Base-by-base conservation (phyloP, 2,888 invertebrate genomes). In the Protonemura montana region DNA sequence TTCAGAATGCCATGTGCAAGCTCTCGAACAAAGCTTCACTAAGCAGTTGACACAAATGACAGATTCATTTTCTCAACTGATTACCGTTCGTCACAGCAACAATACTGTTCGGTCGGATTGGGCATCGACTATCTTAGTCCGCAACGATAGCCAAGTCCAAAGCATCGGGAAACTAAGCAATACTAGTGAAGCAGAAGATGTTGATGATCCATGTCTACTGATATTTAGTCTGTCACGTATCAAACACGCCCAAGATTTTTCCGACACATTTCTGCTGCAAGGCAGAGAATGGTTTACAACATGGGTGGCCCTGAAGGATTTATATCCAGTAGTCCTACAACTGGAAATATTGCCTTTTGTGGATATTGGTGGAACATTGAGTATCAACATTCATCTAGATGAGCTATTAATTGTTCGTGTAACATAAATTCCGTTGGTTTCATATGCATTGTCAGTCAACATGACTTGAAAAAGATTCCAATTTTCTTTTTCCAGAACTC, bases 301-400 rank as follows among this genome's bases (percentile, higher is more conserved):
- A 1, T 92, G 92, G 92, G 87, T 92, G 41, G 90, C 91, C 76
- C 88, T 92, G 59, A 90, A 90, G 0, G 92, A 92, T 87, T 87
- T 88, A 25, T 89, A 89, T 86, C 91, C 91, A 21, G 90, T 91
- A 41, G 89, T 92, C 77, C 89, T 90, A 0, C 91, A 91, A 85
- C 91, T 92, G 88, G 90, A 92, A 87, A 89, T 92, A 88, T 88
- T 92, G 76, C 92, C 92, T 13, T 90, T 92, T 86, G 89, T 92
- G 35, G 93, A 93, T 87, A 91, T 92, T 87, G 92, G 93, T 28
- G 93, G 92, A 76, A 92, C 92, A 3, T 90, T 93, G 0, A 91
- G 91, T 85, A 91, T 92, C 87, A 90, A 89, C 76, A 89, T 91
- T 84, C 90, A 90, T 88, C 89, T 92, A 78, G 90, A 91, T 87